Evolutionary conservation across 2,113 vertebrate species (phyloP).

Genomic region (Lepisosteus osseus): DNA sequence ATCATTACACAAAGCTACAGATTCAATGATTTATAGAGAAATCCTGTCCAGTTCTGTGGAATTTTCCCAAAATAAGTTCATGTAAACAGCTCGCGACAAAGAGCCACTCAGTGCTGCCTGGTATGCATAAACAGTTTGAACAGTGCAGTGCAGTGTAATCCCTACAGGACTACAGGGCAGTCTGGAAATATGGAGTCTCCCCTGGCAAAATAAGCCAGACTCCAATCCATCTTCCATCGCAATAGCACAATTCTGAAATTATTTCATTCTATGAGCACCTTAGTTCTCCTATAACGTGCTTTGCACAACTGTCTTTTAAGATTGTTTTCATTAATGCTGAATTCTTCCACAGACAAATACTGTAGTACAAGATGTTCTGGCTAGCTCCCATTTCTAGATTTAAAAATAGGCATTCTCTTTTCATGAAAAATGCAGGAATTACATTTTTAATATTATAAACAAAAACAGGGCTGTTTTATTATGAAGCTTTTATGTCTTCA

Average conservation of each 20-base stretch:
- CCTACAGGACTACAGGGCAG: constrained; percentile 72
- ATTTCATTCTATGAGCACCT: constrained; percentile 19
- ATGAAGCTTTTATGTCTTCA: no score
- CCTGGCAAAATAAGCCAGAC: constrained; percentile 47
- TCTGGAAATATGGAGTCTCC: constrained; percentile 62
- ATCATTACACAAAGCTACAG: constrained; percentile 85
- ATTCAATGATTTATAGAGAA: constrained; percentile 93
- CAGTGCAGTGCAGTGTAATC: constrained; percentile 87
- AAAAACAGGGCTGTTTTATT: no score
- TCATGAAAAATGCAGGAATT: not conserved
- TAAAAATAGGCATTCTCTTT: not conserved
- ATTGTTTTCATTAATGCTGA: not conserved
- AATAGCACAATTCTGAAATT: constrained; percentile 43
- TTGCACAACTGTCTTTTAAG: constrained; percentile 2
- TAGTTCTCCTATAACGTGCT: constrained; percentile 3
- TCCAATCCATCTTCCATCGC: constrained; percentile 49
- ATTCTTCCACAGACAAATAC: not conserved
- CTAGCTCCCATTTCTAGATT: not conserved
- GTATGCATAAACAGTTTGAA: constrained; percentile 88
- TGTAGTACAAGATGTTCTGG: not conserved
- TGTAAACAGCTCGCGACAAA: constrained; percentile 95
- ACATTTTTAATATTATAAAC: not conserved
- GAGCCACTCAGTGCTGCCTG: constrained; percentile 87
- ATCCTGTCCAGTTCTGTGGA: constrained; percentile 84
- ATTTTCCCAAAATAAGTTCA: constrained; percentile 96